These are phyloP conservation scores for Drosophila azteca DNA, from an alignment of 1,140 invertebrate genomes.

Conservation along the genomic window DNA sequence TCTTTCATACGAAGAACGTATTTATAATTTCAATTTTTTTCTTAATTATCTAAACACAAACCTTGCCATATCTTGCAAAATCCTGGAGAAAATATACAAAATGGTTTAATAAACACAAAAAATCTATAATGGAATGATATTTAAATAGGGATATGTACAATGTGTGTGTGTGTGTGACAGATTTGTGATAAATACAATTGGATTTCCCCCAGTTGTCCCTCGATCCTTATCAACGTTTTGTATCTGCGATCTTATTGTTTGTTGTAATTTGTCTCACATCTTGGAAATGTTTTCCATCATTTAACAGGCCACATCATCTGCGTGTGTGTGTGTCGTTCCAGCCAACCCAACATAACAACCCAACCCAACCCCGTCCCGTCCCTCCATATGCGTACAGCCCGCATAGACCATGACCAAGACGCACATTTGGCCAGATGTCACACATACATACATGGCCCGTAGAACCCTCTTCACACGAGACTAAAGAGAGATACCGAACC, in stretches of 20 bases:
- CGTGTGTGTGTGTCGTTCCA: too few species aligned
- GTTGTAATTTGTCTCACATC: neutral
- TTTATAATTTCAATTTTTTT: slow-evolving; percentile 31
- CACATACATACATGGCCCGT: slow-evolving; percentile 27
- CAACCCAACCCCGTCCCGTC: too few species aligned
- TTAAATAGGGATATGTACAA: too few species aligned
- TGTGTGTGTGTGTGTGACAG: too few species aligned
- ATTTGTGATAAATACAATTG: too few species aligned
- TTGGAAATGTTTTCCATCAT: too few species aligned
- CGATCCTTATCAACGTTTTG: neutral
- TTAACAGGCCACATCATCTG: neutral
- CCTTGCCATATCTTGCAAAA: neutral
- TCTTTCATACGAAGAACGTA: slow-evolving; percentile 25
- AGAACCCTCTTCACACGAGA: slow-evolving; percentile 18
- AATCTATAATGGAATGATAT: too few species aligned
- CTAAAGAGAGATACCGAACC: slow-evolving; percentile 1
- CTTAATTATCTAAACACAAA: neutral
- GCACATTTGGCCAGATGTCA: slow-evolving; percentile 58
- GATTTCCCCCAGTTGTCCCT: too few species aligned
- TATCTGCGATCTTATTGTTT: too few species aligned
- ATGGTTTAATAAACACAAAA: too few species aligned
- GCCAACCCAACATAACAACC: neutral
- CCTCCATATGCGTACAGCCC: too few species aligned
- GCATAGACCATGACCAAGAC: slow-evolving; percentile 19
- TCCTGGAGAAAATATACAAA: neutral